Evolutionary conservation across 2,113 vertebrate species (phyloP).

Genomic region (Numenius arquata): DNA sequence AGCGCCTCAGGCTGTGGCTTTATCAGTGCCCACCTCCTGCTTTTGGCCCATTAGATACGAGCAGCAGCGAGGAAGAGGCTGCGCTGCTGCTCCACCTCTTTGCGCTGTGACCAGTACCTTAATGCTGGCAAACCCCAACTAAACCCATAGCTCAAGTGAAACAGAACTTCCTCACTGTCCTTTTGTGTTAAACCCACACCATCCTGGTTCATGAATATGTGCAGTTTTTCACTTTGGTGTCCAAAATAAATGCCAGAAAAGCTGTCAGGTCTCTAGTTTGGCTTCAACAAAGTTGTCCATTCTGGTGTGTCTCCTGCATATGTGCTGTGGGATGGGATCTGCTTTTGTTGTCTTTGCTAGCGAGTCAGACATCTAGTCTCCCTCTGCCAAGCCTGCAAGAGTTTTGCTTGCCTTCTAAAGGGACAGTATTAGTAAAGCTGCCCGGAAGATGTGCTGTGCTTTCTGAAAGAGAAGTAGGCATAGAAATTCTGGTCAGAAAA

Average conservation of each 20-base stretch:
- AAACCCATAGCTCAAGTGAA: background rate
- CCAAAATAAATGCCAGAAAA: background rate
- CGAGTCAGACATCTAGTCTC: background rate
- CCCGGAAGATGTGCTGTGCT: background rate
- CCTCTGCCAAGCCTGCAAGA: background rate
- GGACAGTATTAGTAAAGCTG: background rate
- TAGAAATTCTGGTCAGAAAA: background rate
- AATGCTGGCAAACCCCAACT: background rate
- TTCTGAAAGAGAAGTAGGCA: background rate
- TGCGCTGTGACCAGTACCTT: background rate
- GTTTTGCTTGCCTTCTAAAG: background rate
- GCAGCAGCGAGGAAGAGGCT: fast-evolving
- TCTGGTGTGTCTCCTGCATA: background rate
- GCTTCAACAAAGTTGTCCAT: background rate
- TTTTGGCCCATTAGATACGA: background rate
- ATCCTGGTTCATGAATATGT: background rate
- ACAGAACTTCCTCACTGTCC: background rate
- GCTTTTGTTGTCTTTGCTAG: background rate
- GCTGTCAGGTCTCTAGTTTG: background rate
- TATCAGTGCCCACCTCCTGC: background rate
- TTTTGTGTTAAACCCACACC: background rate
- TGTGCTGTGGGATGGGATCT: background rate
- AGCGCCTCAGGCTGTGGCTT: background rate
- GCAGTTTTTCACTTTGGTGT: fast-evolving
- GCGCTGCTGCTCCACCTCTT: background rate